Conservation (phyloP, 2,888 invertebrate species). For the Strigamia crassipes region DNA sequence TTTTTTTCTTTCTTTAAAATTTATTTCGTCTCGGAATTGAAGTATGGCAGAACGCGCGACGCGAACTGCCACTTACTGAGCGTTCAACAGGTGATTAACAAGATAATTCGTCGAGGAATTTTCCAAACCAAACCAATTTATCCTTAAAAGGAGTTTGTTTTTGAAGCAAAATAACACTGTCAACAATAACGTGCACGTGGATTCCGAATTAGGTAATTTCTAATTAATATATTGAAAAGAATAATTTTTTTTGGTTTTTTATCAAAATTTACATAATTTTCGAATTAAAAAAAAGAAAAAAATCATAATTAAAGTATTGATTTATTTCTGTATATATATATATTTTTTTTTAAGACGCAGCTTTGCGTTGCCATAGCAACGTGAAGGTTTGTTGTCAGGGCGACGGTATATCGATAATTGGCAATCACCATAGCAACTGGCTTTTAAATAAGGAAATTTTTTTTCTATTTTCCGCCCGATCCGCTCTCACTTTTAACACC, state of each 20-base stretch:
- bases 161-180: no score
- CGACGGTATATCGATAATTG: constrained; percentile 1
- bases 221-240: no score
- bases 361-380: not conserved
- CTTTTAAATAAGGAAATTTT: not conserved
- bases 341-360: not conserved
- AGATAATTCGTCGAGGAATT: no score
- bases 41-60: not conserved
- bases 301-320: not conserved
- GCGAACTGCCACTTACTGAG: not conserved
- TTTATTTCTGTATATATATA: no score
- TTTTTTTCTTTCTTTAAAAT: no score
- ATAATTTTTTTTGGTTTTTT: no score
- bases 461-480: not conserved
- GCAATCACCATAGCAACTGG: constrained; percentile 12
- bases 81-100: constrained; percentile 10
- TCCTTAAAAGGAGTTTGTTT: no score
- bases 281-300: no score
- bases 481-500: not conserved
- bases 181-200: not conserved
- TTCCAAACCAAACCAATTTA: no score
- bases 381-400: constrained; percentile 8
- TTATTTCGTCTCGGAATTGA: no score
- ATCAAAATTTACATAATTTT: no score
- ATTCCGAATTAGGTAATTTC: not conserved